Base-by-base conservation (phyloP, 2,113 vertebrate species). In the Pao palembangensis region DNA sequence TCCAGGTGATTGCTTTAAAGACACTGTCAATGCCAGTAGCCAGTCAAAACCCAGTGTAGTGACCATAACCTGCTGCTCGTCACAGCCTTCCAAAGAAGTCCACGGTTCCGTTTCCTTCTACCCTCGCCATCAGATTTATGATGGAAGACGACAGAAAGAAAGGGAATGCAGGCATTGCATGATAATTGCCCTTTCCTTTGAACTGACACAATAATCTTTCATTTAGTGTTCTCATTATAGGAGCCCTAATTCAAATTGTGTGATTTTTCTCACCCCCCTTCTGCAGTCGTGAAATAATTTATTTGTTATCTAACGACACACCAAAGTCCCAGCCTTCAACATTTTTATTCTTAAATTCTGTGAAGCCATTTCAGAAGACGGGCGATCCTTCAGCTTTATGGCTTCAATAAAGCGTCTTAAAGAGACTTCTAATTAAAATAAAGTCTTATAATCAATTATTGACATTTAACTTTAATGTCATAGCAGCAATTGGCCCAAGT, bases 171-270 rank as follows among this genome's bases (percentile, higher is more conserved):
- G 61, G 53, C 72, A 69, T 55, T 63, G 63, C 66, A 79, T 79
- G 75, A 75, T 76, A 79, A 81, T 67, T 78, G 75, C 54, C 64
- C 59, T 79, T 76, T 79, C 47, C 66, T 80, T 80, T 73, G 61
- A 80, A 71, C 44, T 76, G 71, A 69, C 73, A 71, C 52, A 67
- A 71, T 75, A 31, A 73, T 76, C 55, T 79, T 68, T 80, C 58
- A 75, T 67, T 67, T 66, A 59, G 69, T 77, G 62, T 76, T 84
- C 67, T 78, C 74, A 78, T 78, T 76, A 75, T 51, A 71, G 75
- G 77, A 77, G 51, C 51, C 64, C 59, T 73, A 74, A 66, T 79
- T 78, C 66, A 77, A 75, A 82, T 58, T 65, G 65, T 46, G 47
- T 31, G n/a, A 59, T 73, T 61, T 69, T 34, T 67, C 61, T 50